A percentile compares a stretch with the other conserved stretches of the same genome.
phyloP scores from a whole-genome alignment of 2,797 vertebrate genomes.

The Cetoscarus ocellatus region DNA sequence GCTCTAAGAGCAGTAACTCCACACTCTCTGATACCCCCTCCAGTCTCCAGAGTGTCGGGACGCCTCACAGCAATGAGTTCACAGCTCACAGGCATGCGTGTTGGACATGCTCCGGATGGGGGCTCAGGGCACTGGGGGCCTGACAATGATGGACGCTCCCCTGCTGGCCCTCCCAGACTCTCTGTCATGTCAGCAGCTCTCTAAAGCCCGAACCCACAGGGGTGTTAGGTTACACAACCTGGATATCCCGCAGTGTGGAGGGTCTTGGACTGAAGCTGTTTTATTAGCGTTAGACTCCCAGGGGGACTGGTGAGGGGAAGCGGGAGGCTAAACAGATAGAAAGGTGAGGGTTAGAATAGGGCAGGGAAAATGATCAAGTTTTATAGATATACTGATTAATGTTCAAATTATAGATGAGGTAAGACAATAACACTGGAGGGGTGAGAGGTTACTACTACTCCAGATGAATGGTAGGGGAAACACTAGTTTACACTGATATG shows the following conservation, averaged over 20 bases:
- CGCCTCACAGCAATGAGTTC: constrained; percentile 49
- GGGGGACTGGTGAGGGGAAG: constrained; percentile 53
- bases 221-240: constrained; percentile 68
- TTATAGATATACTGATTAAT: too few relatives aligned
- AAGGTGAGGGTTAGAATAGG: constrained; percentile 26
- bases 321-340: constrained; percentile 71
- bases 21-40: constrained; percentile 34
- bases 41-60: constrained; percentile 50
- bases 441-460: too few relatives aligned
- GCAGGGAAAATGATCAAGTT: neutral
- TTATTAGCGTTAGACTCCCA: constrained; percentile 74
- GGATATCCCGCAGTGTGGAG: constrained; percentile 65
- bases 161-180: constrained; percentile 63
- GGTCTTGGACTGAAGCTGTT: constrained; percentile 72
- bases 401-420: too few relatives aligned
- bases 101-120: constrained; percentile 64
- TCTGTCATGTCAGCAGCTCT: constrained; percentile 79
- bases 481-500: too few relatives aligned
- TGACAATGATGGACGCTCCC: constrained; percentile 71
- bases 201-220: constrained; percentile 60
- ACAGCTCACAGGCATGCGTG: constrained; percentile 58
- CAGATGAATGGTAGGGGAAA: too few relatives aligned
- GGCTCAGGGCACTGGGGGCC: constrained; percentile 42
- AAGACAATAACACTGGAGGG: too few relatives aligned
- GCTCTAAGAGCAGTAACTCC: constrained; percentile 56